These are phyloP conservation scores for Drosophila elegans DNA, from an alignment of 1,140 invertebrate species.

Conservation along the genomic window DNA sequence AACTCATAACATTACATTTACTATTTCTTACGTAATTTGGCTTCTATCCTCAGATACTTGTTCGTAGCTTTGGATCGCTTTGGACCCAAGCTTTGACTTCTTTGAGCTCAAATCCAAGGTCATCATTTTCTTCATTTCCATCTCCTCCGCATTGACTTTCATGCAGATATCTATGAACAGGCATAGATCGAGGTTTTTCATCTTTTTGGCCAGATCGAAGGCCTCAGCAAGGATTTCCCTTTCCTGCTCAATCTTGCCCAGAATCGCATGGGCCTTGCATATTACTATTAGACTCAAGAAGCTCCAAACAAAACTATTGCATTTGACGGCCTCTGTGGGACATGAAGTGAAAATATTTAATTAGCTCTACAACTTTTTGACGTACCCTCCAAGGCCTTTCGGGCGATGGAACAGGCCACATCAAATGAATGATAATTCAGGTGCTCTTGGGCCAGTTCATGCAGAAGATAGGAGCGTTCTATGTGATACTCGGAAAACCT, in stretches of 20 bases:
- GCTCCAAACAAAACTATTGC: slow-evolving; percentile 60
- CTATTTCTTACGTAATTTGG: slow-evolving; percentile 4
- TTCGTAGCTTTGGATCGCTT: background rate
- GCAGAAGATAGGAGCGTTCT: slow-evolving; percentile 72
- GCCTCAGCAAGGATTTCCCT: slow-evolving; percentile 48
- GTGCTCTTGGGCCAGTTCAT: slow-evolving; percentile 68
- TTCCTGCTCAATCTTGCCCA: slow-evolving; percentile 61
- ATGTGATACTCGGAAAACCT: slow-evolving; percentile 61
- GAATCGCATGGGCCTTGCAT: slow-evolving; percentile 61
- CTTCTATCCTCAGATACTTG: background rate
- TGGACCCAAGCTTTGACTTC: background rate
- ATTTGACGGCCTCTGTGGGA: slow-evolving; percentile 48
- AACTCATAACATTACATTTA: background rate
- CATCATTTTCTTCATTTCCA: slow-evolving; percentile 37
- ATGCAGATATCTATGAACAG: slow-evolving; percentile 66
- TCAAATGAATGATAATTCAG: slow-evolving; percentile 63
- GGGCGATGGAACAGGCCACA: slow-evolving; percentile 58
- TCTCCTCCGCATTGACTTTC: slow-evolving; percentile 59
- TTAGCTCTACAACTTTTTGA: rapidly evolving
- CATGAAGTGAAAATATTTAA: too few relatives aligned
- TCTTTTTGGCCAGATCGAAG: slow-evolving; percentile 38
- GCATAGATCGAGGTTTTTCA: slow-evolving; percentile 58
- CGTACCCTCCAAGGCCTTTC: slow-evolving; percentile 62
- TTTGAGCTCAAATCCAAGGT: background rate
- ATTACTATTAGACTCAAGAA: slow-evolving; percentile 62